Evolutionary conservation across 1,140 invertebrate species (phyloP), one percentile per base, ranked within the genome.

Genomic region (Caenorhabditis brenneri): DNA sequence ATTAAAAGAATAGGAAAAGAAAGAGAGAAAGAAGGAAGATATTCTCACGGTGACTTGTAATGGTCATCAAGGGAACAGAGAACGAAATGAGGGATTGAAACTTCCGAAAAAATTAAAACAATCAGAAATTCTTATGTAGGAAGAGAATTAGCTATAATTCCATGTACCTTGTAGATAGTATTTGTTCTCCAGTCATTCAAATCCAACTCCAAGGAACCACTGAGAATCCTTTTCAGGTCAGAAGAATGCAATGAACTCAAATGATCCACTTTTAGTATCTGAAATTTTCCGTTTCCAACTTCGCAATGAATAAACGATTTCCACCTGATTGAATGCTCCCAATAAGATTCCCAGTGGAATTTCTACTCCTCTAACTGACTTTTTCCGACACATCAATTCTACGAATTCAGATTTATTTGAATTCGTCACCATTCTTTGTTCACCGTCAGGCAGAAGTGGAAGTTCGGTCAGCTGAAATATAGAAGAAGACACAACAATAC

Each of bases 371-470:
- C 36, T 22, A 0, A 42, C n/a, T 22, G 65, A 12, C 22, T 74
- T 74, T 15, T 42, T 74, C 36, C 46, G 65, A 42, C 65, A 74
- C 65, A 74, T 74, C 65, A 74, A 74, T 15, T 74, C 65, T 12
- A 42, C n/a, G 36, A 74, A 74, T 42, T 74, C 65, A 42, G 33
- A 24, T 24, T 74, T 74, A 24, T 74, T 74, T 4, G 65, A 31
- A 42, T 74, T 46, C 33, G 65, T 74, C 19, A 74, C 65, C 19
- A 24, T 74, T 27, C 15, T 39, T 10, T 6, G 4, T 42, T 42
- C 65, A 22, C 65, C 65, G n/a, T n/a, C 65, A n/a, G n/a, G 9
- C 16, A 74, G 7, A 42, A 74, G 65, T 42, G 33, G 29, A 4
- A 22, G 36, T 42, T 74, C 65, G 33, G 65, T 46, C 33, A 74